These are phyloP conservation scores for Rotaria socialis DNA, from an alignment of 2,888 invertebrate species.

Conservation along the genomic window DNA sequence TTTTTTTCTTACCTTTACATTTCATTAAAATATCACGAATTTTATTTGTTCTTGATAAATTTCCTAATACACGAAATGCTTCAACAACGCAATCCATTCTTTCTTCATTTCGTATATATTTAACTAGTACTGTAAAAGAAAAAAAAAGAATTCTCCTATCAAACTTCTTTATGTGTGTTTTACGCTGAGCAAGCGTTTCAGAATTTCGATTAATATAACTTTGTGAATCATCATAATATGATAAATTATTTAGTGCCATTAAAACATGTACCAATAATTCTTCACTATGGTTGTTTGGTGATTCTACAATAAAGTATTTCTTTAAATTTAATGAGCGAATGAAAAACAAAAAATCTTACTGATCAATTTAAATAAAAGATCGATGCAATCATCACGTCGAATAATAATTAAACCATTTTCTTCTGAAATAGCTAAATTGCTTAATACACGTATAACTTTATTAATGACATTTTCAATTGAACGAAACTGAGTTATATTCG, in stretches of 20 bases:
- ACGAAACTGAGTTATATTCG: constrained; percentile 8
- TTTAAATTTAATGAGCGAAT: constrained; percentile 60
- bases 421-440: constrained; percentile 75
- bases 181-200: constrained; percentile 56
- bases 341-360: constrained; percentile 49
- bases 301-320: constrained; percentile 49
- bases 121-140: constrained; percentile 50
- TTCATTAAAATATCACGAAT: constrained; percentile 68
- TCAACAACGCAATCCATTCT: constrained; percentile 66
- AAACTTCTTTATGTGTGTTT: constrained; percentile 40
- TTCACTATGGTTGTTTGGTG: constrained; percentile 60
- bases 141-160: neutral
- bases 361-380: constrained; percentile 56
- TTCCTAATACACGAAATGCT: constrained; percentile 75
- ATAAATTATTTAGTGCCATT: constrained; percentile 78
- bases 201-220: constrained; percentile 54
- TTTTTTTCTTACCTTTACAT: constrained; percentile 63
- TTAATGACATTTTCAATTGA: constrained; percentile 61
- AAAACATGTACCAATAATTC: constrained; percentile 74
- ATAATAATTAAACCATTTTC: constrained; percentile 70
- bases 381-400: constrained; percentile 54
- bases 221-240: constrained; percentile 61
- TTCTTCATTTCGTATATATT: constrained; percentile 53
- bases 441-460: constrained; percentile 71
- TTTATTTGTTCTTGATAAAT: constrained; percentile 70